phyloP scores from a whole-genome alignment of 2,113 vertebrate genomes.

The Austrofundulus limnaeus region DNA sequence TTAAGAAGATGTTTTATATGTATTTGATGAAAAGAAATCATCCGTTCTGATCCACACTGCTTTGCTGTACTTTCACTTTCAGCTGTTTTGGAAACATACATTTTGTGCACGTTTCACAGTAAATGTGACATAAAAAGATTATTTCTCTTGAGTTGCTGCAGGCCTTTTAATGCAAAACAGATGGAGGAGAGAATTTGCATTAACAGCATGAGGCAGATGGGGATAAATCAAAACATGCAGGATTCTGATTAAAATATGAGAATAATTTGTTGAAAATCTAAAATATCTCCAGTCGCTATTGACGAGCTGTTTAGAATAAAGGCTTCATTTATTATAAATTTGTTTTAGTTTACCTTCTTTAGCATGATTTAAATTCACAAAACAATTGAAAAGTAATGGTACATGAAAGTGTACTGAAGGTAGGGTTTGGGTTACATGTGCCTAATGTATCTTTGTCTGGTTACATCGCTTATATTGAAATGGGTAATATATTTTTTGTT shows the following conservation, averaged over 20 bases:
- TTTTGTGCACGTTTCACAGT: conserved; percentile 61
- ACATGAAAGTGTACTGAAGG: too few relatives aligned
- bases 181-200: conserved; percentile 45
- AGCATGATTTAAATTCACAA: not conserved
- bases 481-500: too few relatives aligned
- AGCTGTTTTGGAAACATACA: conserved; percentile 51
- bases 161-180: conserved; percentile 59
- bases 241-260: conserved; percentile 14
- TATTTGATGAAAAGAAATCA: not conserved
- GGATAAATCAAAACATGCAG: conserved; percentile 28
- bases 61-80: conserved; percentile 26
- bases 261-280: not conserved
- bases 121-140: conserved; percentile 58
- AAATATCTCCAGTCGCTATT: not conserved
- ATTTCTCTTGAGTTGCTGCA: conserved; percentile 38
- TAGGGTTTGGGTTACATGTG: too few relatives aligned
- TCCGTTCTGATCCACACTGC: conserved; percentile 10
- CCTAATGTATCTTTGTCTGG: too few relatives aligned
- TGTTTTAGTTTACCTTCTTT: not conserved
- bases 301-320: not conserved
- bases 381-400: too few relatives aligned
- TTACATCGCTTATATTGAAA: too few relatives aligned
- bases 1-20: not conserved
- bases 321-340: not conserved
- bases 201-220: conserved; percentile 41